Base-by-base conservation (phyloP, 2,888 invertebrate genomes). In the Phoronis australis region DNA sequence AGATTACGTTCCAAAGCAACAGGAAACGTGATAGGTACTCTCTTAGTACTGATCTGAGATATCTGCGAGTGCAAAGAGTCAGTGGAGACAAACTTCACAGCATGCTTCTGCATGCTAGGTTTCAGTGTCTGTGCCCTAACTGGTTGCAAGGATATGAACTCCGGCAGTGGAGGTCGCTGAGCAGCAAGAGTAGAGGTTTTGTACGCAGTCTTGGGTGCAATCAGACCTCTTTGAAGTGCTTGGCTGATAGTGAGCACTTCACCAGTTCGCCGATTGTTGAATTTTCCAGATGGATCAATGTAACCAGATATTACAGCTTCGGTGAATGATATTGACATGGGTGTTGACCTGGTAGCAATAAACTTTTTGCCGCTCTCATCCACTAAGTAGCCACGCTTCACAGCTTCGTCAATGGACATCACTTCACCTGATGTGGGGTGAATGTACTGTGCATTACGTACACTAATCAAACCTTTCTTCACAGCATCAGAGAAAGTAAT, bases 241-340 rank as follows among this genome's bases (percentile, higher is more conserved):
- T 89, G 88, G 24, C 24, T 42, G 18, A 20, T 89, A 61, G 90
- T 82, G 26, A 91, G 79, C 54, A 90, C 77, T 73, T 87, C 84
- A 69, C 87, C 87, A 41, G 69, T 66, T 57, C 85, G 83, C 2
- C 85, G 82, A 78, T 92, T 90, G 54, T 90, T 76, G 54, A 61
- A 68, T 18, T 41, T 51, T 35, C 61, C 63, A 21, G 56, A 54
- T 15, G 64, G 87, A 76, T 96, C 92, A 48, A 96, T 81, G 60
- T 93, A 85, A 58, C 92, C 85, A 78, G 87, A 84, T 60, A 87
- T 85, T 60, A 96, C 89, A 2, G 95, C 95, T 78, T 95, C 90
- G 59, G 90, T 87, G 44, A 96, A 86, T n/a, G 93, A 62, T 20
- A 57, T 43, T 42, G 62, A 56, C n/a, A n/a, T n/a, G n/a, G n/a